Base-by-base conservation (phyloP, 2,888 invertebrate species). In the Cosmorhoe ocellata region DNA sequence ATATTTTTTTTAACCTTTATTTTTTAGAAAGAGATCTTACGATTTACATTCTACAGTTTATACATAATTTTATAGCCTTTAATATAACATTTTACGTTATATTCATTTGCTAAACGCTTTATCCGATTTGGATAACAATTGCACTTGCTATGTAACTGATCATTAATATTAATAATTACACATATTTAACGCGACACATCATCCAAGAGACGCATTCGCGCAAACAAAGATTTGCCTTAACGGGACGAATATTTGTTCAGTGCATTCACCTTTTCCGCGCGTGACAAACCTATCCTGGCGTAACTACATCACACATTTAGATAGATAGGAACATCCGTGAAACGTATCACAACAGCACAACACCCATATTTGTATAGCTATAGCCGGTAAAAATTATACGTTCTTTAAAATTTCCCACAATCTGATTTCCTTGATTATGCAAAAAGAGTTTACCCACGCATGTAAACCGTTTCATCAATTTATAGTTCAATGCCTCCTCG, bases 281-380 rank as follows among this genome's bases (percentile, higher is more conserved):
- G 84, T 85, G 84, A 86, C 86, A 80, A 67, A 71, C 70, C 67
- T 78, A 84, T 81, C 77, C 77, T 66, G 71, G 66, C 77, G 70
- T 76, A 76, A 79, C 80, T 65, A 71, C 61, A 68, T 67, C 47
- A 44, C 54, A 59, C 50, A 52, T 53, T 49, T 18, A 18, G 18
- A 18, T 4, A 54, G 34, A 51, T 40, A 39, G 10, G 39, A 14
- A 26, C 36, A 31, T 32, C 13, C 12, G 13, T 22, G 8, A 18
- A 13, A 22, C 32, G 31, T 53, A 47, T 30, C 27, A 33, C 56
- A 51, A 48, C 41, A 36, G 41, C 26, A 48, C 52, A 50, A 52
- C 41, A 43, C 18, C 18, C 39, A 52, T 34, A 55, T 37, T 51
- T 18, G 40, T 13, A 37, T 11, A 32, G 11, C 7, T 24, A 46